Base-by-base conservation (phyloP, 2,797 vertebrate genomes). In the Tragelaphus oryx region DNA sequence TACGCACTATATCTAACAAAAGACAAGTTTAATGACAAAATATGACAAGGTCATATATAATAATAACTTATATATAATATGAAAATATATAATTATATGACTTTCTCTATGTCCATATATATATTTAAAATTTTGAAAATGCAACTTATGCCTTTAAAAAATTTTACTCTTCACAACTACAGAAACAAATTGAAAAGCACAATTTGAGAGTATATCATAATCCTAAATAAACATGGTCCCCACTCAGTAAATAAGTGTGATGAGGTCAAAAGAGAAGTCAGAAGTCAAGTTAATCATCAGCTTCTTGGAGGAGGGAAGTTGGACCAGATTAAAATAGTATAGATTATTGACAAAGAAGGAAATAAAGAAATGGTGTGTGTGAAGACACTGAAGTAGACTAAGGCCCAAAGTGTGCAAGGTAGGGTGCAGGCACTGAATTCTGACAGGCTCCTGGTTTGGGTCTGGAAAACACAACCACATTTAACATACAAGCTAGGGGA, bases 11-110 rank as follows among this genome's bases (percentile, higher is more conserved):
- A 78, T 28, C 71, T 83, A 55, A 82, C 52, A 55, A 65, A 92
- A 97, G 68, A 22, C 74, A 87, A 86, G 22, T 86, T 92, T 68
- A 87, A 82, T 78, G 60, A 88, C 52, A 86, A 68, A 76, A 84
- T 81, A 60, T 22, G 22, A n/a, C 37, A 75, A 78, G 41, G 18
- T 65, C 10, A 13, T 16, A 85, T 37, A n/a, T 62, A 95, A 54
- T 44, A 79, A 92, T 4, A 80, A 93, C 50, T 84, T 93, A 76
- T 41, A 50, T 20, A 30, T n/a, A 80, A 80, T 9, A 41, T 16
- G 54, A 87, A 68, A 52, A 78, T 54, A 54, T 76, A 37, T 75
- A 86, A 74, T 33, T 41, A 48, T 37, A 24, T 37, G 75, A 82
- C 28, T 28, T 12, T 80, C 17, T 88, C 37, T 78, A 11, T 20